These are phyloP conservation scores for Erebia epiphron DNA, from an alignment of 2,888 invertebrate genomes.

Conservation along the genomic window DNA sequence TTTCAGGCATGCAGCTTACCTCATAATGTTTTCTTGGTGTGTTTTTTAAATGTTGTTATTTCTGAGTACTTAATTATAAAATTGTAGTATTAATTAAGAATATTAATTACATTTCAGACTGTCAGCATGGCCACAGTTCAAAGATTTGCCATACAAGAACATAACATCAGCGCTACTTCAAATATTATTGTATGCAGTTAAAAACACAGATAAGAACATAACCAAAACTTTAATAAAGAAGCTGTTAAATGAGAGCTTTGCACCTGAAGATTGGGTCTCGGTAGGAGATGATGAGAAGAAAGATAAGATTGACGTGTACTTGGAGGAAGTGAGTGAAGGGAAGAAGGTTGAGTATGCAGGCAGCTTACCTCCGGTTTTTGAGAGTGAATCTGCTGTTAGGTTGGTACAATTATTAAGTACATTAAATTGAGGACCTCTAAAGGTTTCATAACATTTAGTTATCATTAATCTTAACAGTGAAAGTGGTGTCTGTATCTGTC, in stretches of 20 bases:
- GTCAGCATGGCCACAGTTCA: constrained; percentile 89
- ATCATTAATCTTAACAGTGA: too few relatives aligned
- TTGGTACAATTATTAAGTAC: constrained; percentile 39
- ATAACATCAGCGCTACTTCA: constrained; percentile 89
- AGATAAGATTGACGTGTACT: too few relatives aligned
- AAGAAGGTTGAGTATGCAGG: constrained; percentile 23
- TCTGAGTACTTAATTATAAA: neutral
- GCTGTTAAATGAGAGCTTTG: constrained; percentile 85
- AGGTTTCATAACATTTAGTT: too few relatives aligned
- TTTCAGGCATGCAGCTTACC: too few relatives aligned
- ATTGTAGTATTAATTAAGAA: neutral
- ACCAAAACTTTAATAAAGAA: constrained; percentile 82
- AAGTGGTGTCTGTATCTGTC: too few relatives aligned
- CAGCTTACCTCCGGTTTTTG: constrained; percentile 84
- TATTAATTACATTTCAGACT: constrained; percentile 52
- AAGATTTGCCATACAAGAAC: constrained; percentile 87
- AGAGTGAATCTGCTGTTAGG: constrained; percentile 84
- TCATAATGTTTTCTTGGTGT: too few relatives aligned
- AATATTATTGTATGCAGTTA: constrained; percentile 84
- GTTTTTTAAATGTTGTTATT: neutral
- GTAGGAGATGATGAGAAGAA: constrained; percentile 50
- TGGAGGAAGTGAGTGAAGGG: constrained; percentile 41
- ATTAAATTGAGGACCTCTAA: too few relatives aligned
- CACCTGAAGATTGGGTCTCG: constrained; percentile 65
- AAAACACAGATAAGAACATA: constrained; percentile 82